These are phyloP conservation scores for Lepidurus packardi DNA, from an alignment of 1,140 invertebrate genomes.

Conservation along the genomic window DNA sequence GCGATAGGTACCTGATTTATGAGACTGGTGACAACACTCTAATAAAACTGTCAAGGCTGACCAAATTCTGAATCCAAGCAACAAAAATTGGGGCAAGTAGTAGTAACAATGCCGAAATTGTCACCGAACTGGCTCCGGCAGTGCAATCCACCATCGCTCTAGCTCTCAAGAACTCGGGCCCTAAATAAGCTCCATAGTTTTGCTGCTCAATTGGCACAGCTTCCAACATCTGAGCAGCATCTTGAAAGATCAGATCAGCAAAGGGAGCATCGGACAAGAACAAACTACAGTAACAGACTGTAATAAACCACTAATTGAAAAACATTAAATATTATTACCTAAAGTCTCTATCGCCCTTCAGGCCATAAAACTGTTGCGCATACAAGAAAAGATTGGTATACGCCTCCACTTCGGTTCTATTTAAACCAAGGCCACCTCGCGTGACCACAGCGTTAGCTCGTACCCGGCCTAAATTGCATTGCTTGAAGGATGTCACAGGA, in stretches of 20 bases:
- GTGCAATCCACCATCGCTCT: constrained; percentile 69
- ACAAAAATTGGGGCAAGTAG: not conserved
- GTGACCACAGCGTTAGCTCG: constrained; percentile 88
- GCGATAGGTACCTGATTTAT: not conserved
- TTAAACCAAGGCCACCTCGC: constrained; percentile 63
- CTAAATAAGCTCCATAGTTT: constrained; percentile 62
- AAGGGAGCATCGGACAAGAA: constrained; percentile 73
- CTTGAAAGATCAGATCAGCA: constrained; percentile 86
- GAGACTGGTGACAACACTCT: not conserved
- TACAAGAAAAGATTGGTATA: constrained; percentile 83
- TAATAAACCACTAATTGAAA: constrained; percentile 21
- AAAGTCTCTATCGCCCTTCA: constrained; percentile 75
- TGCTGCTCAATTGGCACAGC: constrained; percentile 58
- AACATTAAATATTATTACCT: constrained; percentile 49
- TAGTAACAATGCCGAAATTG: constrained; percentile 14
- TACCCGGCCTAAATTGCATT: constrained; percentile 85
- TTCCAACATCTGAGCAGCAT: constrained; percentile 76
- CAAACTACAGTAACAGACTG: constrained; percentile 56
- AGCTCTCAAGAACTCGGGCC: constrained; percentile 67
- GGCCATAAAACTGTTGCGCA: constrained; percentile 82
- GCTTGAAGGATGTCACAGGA: constrained; percentile 66
- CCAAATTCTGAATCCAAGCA: not conserved
- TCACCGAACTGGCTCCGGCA: constrained; percentile 47
- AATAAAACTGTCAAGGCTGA: not conserved
- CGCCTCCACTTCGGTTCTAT: constrained; percentile 72